Base-by-base conservation (phyloP, 53 echinoderm and acorn worm species). In the Echinarachnius parma region DNA sequence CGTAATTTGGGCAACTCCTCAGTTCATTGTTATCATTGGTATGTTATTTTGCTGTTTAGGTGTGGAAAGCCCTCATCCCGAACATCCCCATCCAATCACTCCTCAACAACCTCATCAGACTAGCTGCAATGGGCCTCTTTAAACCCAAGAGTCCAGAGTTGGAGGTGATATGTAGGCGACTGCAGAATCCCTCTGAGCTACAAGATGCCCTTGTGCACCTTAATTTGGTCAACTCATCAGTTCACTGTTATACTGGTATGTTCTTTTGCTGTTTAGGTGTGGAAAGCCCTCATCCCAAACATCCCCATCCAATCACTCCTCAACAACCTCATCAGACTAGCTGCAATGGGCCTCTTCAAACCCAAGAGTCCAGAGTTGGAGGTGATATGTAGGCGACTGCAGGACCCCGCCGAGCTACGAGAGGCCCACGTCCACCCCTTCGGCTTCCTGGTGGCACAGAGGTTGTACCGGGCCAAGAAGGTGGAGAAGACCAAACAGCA, bases 391-490 rank as follows among this genome's bases (percentile, higher is more conserved):
- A 84, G 92, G 27, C 75, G 87, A n/a, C 82, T 95, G 21, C 79
- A 76, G 15, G 72, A 64, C 29, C 76, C 84, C 31, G 66, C 55
- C 5, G 53, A 54, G 4, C 82, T 95, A 16, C 48, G 65, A 11
- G 80, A 60, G 33, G 87, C 95, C 4, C 81, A 77, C n/a, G 32
- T 95, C 8, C 95, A 95, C 59, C 95, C 95, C 15, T 85, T 90
- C 48, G 76, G 62, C 44, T 33, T 87, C 28, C 85, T 95, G 53
- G 75, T 84, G 25, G 87, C 92, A 1, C 64, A 77, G 49, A 80
- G 81, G 35, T 76, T 82, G 28, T 95, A 95, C 77, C 76, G 83
- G 53, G 56, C 82, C 9, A 83, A 80, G 42, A 90, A 87, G 54
- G 82, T 84, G 3, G 70, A 77, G 30, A 90, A 81, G 75, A 82